phyloP scores from a whole-genome alignment of 35 echinoderm and acorn worm genomes.

The Lytechinus variegatus region DNA sequence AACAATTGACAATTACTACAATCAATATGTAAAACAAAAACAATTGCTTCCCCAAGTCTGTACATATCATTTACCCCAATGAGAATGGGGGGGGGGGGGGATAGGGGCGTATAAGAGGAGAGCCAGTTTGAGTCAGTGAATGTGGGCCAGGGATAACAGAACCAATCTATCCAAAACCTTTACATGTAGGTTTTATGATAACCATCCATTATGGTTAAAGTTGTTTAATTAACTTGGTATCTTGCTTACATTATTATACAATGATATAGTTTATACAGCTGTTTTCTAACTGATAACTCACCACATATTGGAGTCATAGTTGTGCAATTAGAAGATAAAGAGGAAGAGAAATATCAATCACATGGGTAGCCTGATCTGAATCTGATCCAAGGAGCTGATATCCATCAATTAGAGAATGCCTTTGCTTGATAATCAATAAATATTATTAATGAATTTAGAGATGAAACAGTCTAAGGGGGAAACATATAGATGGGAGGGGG shows the following conservation, averaged over 20 bases:
- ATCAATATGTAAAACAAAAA: no score
- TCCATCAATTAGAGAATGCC: neutral
- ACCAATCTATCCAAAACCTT: neutral
- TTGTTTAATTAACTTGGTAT: neutral
- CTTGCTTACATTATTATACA: neutral
- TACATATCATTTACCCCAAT: no score
- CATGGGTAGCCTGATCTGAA: neutral
- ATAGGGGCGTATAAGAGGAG: neutral
- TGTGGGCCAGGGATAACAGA: neutral
- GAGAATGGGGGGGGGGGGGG: neutral
- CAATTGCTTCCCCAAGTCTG: no score
- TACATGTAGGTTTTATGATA: neutral
- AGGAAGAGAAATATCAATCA: neutral
- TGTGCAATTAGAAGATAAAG: neutral
- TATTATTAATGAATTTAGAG: neutral
- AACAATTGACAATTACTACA: no score
- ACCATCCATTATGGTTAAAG: neutral
- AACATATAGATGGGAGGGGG: neutral
- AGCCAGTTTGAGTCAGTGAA: neutral
- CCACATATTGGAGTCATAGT: neutral
- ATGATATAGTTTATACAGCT: neutral
- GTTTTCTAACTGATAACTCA: neutral
- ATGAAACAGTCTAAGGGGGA: neutral
- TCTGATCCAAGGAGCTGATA: neutral
- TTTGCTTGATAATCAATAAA: neutral